A percentile compares a stretch with the other conserved stretches of the same genome.
These are phyloP conservation scores for Galendromus occidentalis DNA, from an alignment of 1,140 invertebrate genomes.

Conservation along the genomic window DNA sequence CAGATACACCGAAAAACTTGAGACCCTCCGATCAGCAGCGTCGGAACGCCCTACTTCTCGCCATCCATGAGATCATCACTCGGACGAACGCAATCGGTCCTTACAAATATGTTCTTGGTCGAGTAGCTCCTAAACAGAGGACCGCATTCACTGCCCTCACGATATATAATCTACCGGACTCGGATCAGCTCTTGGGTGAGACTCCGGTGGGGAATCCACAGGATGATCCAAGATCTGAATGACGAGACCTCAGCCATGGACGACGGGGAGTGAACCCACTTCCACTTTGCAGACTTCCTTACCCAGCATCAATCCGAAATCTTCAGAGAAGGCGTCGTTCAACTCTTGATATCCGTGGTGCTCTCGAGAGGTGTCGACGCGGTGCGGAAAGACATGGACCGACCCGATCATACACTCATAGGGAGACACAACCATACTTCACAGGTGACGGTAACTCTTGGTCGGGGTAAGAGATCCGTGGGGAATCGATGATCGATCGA, in stretches of 20 bases:
- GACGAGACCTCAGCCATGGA: too few species aligned
- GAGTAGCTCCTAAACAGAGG: not conserved
- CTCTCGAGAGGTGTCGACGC: not conserved
- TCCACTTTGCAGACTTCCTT: not conserved
- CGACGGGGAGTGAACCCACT: too few species aligned
- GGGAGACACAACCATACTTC: not conserved
- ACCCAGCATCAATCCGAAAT: conserved; percentile 2
- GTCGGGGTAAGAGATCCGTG: too few species aligned
- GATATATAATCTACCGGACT: not conserved
- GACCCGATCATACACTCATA: not conserved
- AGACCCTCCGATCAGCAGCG: not conserved
- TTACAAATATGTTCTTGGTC: not conserved
- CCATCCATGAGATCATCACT: not conserved
- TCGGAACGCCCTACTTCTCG: not conserved
- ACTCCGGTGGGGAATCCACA: too few species aligned
- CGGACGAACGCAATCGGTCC: not conserved
- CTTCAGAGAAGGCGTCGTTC: not conserved
- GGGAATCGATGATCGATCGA: too few species aligned
- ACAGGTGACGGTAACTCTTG: too few species aligned
- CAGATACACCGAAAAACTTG: not conserved
- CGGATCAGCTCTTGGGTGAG: not conserved
- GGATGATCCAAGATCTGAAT: too few species aligned
- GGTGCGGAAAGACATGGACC: not conserved
- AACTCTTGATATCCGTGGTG: not conserved
- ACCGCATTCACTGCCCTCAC: not conserved